These are phyloP conservation scores for Cathartes aura DNA, from an alignment of 2,113 vertebrate species.

Conservation along the genomic window DNA sequence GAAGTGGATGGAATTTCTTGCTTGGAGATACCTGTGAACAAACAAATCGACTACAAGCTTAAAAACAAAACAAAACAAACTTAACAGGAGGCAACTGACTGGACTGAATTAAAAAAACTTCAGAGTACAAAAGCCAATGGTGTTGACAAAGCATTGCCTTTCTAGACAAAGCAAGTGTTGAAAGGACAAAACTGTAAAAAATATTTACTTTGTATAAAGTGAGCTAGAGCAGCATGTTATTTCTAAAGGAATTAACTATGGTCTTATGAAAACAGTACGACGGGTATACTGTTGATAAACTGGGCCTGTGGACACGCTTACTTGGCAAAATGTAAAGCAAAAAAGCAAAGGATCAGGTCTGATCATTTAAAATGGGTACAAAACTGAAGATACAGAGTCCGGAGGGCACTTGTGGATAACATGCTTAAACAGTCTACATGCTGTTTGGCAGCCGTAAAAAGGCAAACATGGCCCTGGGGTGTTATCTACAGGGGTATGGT, in stretches of 20 bases:
- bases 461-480: conserved; percentile 68
- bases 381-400: conserved; percentile 66
- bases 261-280: neutral
- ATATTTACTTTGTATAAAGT: conserved; percentile 34
- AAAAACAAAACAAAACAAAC: neutral
- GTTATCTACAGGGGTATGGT: conserved; percentile 58
- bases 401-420: conserved; percentile 67
- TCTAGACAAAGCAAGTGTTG: neutral
- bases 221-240: conserved; percentile 56
- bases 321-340: conserved; percentile 53
- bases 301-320: conserved; percentile 47
- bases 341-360: conserved; percentile 66
- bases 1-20: neutral
- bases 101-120: neutral
- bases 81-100: neutral
- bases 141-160: neutral
- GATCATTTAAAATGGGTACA: conserved; percentile 70
- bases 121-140: neutral
- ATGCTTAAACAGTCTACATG: conserved; percentile 56
- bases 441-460: conserved; percentile 69
- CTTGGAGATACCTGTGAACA: conserved; percentile 4
- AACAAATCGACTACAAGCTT: conserved; percentile 13
- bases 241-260: conserved; percentile 50
- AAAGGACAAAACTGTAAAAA: conserved; percentile 29
- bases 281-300: neutral